Evolutionary conservation across 1,140 invertebrate species (phyloP), one percentile per base, ranked within the genome.

Genomic region (Drosophila subobscura): DNA sequence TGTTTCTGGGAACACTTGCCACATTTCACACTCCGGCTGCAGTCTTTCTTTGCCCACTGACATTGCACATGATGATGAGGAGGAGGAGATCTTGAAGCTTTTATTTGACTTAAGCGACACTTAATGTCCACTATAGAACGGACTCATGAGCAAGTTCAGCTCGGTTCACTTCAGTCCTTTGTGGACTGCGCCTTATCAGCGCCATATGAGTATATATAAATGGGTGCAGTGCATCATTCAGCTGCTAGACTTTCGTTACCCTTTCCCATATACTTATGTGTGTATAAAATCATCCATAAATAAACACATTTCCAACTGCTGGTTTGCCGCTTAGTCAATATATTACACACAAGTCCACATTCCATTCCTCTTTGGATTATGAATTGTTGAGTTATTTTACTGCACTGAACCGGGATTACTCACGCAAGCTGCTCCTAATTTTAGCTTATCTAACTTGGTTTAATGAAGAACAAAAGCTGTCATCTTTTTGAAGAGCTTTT

Each of bases 1-100:
- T 25, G 63, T 77, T 77, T 77, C 75, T 75, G 50, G 78, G 73
- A 86, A 88, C 58, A 88, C 65, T 86, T 86, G 81, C 83, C 58
- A 78, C 78, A 85, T 74, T 77, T 79, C 71, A 58, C 60, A 41
- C 55, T 45, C 45, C 50, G 41, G 25, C n/a, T 51, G 59, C 25
- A 47, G 14, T 7, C 33, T 51, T 52, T 33, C 46, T 25, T 40
- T 49, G 27, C 14, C 37, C 25, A 29, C 16, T 41, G 49, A 74
- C 59, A 79, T 79, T 79, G 47, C 77, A 72, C 77, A 79, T 70
- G 72, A 72, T 61, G 54, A 46, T 70, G 58, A 56, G 70, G 59
- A 68, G 61, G 58, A 46, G 75, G 58, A 75, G 77, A 52, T 70
- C 53, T 41, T 37, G 23, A 50, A 75, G 71, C 55, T 67, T 61